Evolutionary conservation across 2,888 invertebrate genomes (phyloP).

Genomic region (Tetramorium bicarinatum): DNA sequence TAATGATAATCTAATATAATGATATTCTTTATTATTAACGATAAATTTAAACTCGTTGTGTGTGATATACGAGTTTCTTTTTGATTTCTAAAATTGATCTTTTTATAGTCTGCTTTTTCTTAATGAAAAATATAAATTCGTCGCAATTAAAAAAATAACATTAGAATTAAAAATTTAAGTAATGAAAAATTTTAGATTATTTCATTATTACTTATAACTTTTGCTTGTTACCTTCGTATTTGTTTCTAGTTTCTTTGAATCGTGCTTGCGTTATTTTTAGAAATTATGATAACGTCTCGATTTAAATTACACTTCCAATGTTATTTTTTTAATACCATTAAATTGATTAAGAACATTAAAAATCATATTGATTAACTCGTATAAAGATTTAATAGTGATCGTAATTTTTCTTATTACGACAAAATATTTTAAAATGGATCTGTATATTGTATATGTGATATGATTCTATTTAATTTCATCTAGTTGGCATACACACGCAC

Average conservation of each 20-base stretch:
- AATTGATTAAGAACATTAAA: not conserved
- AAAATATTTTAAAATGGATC: not conserved
- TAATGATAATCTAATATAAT: constrained; percentile 33
- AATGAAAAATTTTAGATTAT: not conserved
- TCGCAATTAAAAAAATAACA: not conserved
- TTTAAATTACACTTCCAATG: constrained; percentile 20
- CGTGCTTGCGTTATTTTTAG: not conserved
- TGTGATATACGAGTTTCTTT: constrained; percentile 28
- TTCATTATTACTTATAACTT: constrained; percentile 58
- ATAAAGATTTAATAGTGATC: not conserved
- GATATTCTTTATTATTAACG: constrained; percentile 40
- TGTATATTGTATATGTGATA: constrained; percentile 11
- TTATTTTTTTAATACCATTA: not conserved
- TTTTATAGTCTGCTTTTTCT: not conserved
- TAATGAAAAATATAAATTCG: not conserved
- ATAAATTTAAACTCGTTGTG: not conserved
- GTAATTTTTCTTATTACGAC: constrained; percentile 1
- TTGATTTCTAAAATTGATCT: not conserved
- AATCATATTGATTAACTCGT: not conserved
- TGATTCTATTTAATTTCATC: constrained; percentile 27
- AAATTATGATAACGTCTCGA: not conserved
- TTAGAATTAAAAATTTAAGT: constrained; percentile 11
- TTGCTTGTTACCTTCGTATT: constrained; percentile 5
- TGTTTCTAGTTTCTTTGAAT: not conserved
- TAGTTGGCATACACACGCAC: not conserved